A percentile compares a stretch with the other conserved stretches of the same genome.
Evolutionary conservation across 2,888 invertebrate species (phyloP).

Genomic region (Eupithecia abbreviata): DNA sequence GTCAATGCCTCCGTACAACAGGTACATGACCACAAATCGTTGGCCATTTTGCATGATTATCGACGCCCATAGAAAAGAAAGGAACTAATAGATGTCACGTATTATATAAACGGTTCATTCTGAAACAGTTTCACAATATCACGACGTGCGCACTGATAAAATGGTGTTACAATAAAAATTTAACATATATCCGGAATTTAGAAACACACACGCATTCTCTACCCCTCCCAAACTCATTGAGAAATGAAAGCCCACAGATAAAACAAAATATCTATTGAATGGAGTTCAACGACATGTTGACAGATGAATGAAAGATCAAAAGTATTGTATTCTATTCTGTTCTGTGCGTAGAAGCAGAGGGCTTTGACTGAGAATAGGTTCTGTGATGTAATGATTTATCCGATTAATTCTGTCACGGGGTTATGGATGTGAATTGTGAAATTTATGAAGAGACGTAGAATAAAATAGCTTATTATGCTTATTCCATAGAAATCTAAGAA

Average conservation of each 20-base stretch:
- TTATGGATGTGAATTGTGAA: not conserved
- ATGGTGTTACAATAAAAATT: constrained; percentile 64
- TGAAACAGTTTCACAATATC: constrained; percentile 68
- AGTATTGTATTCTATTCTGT: not conserved
- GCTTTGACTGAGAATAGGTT: not conserved
- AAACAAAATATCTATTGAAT: constrained; percentile 48
- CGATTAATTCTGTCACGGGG: not conserved
- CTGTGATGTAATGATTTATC: not conserved
- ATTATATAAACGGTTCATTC: constrained; percentile 62
- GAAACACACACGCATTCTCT: constrained; percentile 80
- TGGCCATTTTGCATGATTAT: constrained; percentile 87
- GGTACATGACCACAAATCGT: constrained; percentile 87
- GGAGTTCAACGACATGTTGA: constrained; percentile 48
- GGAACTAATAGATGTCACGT: constrained; percentile 63
- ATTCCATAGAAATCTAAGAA: too few relatives aligned
- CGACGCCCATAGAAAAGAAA: constrained; percentile 72
- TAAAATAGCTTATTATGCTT: too few relatives aligned
- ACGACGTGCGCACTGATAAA: constrained; percentile 64
- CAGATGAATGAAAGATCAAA: constrained; percentile 37
- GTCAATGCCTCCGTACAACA: constrained; percentile 85
- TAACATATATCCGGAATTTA: constrained; percentile 69
- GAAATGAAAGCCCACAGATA: constrained; percentile 76
- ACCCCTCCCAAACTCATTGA: constrained; percentile 81
- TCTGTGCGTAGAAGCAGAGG: too few relatives aligned
- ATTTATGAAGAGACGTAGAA: not conserved